Conservation (phyloP, 2,888 invertebrate genomes). For the Fragum whitleyi region DNA sequence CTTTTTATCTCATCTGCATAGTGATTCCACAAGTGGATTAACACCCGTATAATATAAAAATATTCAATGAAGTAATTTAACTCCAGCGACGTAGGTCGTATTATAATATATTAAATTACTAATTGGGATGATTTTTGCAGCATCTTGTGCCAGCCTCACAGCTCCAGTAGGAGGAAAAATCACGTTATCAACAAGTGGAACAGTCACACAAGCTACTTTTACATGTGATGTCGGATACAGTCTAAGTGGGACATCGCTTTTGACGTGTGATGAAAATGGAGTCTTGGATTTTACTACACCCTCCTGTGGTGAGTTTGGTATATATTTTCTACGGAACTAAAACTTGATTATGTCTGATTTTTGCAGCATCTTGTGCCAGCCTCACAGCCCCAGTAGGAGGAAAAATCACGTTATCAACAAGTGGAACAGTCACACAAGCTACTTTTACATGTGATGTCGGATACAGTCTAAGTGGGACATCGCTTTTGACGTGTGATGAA, state of each 20-base stretch:
- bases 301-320: too few species aligned
- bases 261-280: slow-evolving; percentile 40
- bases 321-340: too few species aligned
- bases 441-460: slow-evolving; percentile 43
- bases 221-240: slow-evolving; percentile 48
- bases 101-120: too few species aligned
- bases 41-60: too few species aligned
- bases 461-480: slow-evolving; percentile 30
- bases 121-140: too few species aligned
- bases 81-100: too few species aligned
- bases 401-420: slow-evolving; percentile 14
- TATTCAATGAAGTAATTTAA: too few species aligned
- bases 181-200: slow-evolving; percentile 20
- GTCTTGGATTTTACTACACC: slow-evolving; percentile 33
- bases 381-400: slow-evolving; percentile 32
- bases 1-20: too few species aligned
- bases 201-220: slow-evolving; percentile 28
- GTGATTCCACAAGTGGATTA: too few species aligned
- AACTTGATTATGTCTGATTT: too few species aligned
- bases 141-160: slow-evolving; percentile 22
- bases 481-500: slow-evolving; percentile 27
- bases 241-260: slow-evolving; percentile 13
- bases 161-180: slow-evolving; percentile 26
- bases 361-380: slow-evolving; percentile 28
- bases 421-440: slow-evolving; percentile 28